A percentile compares a stretch with the other conserved stretches of the same genome.
These are phyloP conservation scores for Elaeidobius kamerunicus DNA, from an alignment of 2,888 invertebrate species.

Conservation along the genomic window DNA sequence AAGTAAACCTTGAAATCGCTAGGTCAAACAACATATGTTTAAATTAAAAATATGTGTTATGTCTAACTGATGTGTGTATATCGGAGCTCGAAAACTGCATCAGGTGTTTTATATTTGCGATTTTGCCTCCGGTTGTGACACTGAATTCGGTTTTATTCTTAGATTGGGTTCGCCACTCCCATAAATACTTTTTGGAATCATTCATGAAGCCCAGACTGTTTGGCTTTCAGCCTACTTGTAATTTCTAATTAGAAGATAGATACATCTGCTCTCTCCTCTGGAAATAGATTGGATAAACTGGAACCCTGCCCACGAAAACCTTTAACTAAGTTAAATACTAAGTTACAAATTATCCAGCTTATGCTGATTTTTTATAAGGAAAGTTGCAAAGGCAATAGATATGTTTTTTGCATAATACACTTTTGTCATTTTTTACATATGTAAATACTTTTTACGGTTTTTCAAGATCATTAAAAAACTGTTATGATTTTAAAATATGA, in stretches of 20 bases:
- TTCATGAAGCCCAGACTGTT: slow-evolving; percentile 28
- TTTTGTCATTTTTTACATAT: background rate
- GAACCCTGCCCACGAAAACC: background rate
- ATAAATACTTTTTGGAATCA: slow-evolving; percentile 24
- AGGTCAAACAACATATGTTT: no score
- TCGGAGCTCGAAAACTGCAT: slow-evolving; percentile 9
- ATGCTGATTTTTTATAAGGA: no score
- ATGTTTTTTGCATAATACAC: no score
- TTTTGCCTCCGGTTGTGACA: slow-evolving; percentile 21
- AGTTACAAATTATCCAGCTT: background rate
- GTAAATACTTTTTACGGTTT: background rate
- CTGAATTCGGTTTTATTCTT: slow-evolving; percentile 27
- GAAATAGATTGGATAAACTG: background rate
- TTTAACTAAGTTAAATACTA: background rate
- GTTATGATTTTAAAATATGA: background rate
- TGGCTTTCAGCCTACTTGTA: slow-evolving; percentile 25
- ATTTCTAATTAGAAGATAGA: slow-evolving; percentile 20
- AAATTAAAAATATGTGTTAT: no score
- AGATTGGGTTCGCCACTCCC: slow-evolving; percentile 10
- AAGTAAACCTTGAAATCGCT: no score
- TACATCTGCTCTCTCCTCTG: background rate
- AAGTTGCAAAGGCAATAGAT: no score
- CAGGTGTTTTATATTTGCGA: slow-evolving; percentile 23
- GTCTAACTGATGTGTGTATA: no score
- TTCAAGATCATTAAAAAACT: background rate